Percentiles rank a stretch among this genome's conserved stretches.
Conservation (phyloP, 2,113 vertebrate species). For the Apteryx mantelli region DNA sequence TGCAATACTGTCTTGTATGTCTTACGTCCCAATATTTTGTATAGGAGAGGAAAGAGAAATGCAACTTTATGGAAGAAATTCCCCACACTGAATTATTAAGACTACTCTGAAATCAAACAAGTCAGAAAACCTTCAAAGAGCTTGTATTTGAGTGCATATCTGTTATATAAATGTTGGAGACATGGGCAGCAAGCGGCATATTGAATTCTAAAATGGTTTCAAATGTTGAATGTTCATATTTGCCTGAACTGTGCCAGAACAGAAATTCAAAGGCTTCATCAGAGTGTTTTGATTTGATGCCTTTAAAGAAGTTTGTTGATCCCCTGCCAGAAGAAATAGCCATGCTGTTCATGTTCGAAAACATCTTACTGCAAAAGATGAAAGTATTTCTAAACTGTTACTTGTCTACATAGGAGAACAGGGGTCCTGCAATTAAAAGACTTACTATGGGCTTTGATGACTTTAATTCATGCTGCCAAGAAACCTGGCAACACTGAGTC, state of each 20-base stretch:
- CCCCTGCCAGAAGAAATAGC: slow-evolving; percentile 5
- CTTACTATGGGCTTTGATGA: background rate
- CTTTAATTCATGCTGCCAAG: slow-evolving; percentile 12
- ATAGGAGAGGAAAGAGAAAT: background rate
- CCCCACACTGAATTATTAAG: background rate
- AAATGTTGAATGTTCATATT: background rate
- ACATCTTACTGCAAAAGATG: background rate
- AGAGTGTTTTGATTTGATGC: slow-evolving; percentile 1
- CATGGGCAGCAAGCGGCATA: background rate
- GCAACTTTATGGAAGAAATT: background rate
- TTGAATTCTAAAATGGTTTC: slow-evolving; percentile 8
- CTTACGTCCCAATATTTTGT: background rate
- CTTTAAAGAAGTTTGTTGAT: slow-evolving; percentile 27
- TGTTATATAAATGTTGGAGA: background rate
- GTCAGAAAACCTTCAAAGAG: background rate
- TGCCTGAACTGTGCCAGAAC: background rate
- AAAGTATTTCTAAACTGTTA: slow-evolving; percentile 5
- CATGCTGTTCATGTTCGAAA: slow-evolving; percentile 33
- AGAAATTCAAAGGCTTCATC: background rate
- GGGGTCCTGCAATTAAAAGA: background rate
- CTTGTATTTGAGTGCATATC: background rate
- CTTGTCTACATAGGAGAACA: background rate
- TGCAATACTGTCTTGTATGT: background rate
- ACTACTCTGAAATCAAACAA: background rate
- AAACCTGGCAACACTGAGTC: background rate